Base-by-base conservation (phyloP, 2,888 invertebrate species). In the Octonoba sinensis region DNA sequence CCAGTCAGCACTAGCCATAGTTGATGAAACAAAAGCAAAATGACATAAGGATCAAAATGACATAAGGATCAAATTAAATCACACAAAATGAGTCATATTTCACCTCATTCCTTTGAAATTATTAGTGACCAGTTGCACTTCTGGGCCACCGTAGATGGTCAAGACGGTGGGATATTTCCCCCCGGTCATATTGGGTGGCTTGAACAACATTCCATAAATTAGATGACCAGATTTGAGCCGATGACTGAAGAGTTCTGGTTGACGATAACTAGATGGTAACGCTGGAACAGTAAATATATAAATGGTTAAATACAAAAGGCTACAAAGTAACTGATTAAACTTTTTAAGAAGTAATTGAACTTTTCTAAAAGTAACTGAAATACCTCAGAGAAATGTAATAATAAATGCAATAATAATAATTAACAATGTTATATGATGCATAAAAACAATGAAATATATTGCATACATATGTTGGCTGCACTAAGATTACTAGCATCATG, bases 81-180 rank as follows among this genome's bases (percentile, higher is more conserved):
- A 51, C 3, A 51, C 3, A 12, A 6, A 54, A 3, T 60, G 0
- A 24, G n/a, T 16, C 3, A 13, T 16, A 27, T 27, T 54, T 88
- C 87, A 95, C 95, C 92, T 79, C 83, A 86, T 83, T 64, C 86
- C 86, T 83, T 96, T 95, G 87, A 96, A 97, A 8, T 95, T 94
- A 89, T 99, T 99, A 73, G 95, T 95, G 82, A 99, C 99, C 54
- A 97, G 92, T 90, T 99, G 99, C 65, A 99, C 97, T 89, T 98
- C 97, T 0, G 99, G 99, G 0, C 99, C 99, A 2, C 97, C 99
- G 88, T 99, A 99, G 72, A 99, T 96, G 89, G 97, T 96, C 67
- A 99, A 91, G 82, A 99, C 93, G 18, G 97, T 96, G 0, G 99
- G 98, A 90, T 96, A 96, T 83, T 93, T 92, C 20, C 73, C 73